A percentile compares a stretch with the other conserved stretches of the same genome.
Evolutionary conservation across 2,113 vertebrate genomes (phyloP).

Genomic region (Coregonus clupeaformis): DNA sequence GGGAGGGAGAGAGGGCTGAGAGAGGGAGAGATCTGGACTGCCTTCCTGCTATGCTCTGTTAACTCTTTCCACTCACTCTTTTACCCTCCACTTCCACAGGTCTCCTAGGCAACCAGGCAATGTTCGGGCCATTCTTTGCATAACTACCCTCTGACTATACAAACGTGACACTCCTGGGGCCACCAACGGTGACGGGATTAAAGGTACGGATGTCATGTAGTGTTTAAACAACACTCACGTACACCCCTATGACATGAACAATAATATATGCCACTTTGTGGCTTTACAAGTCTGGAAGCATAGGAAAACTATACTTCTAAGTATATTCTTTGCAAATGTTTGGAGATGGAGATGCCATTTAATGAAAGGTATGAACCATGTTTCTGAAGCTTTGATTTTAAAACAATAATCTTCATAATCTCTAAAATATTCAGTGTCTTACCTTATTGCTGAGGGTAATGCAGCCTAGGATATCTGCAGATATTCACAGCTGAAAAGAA

Average conservation of each 20-base stretch:
- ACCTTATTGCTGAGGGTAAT: conserved; percentile 60
- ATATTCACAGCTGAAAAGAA: conserved; percentile 64
- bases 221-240: background rate
- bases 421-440: conserved; percentile 25
- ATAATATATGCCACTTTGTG: no score
- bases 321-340: no score
- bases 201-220: background rate
- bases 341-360: no score
- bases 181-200: background rate
- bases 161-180: background rate
- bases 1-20: background rate
- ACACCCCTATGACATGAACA: no score
- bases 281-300: no score
- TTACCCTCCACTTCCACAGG: background rate
- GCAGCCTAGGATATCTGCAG: conserved; percentile 54
- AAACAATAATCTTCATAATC: no score
- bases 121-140: background rate
- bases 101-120: background rate
- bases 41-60: background rate
- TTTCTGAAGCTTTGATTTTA: background rate
- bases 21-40: background rate
- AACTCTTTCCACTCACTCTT: conserved; percentile 6
- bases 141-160: background rate
- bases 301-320: no score
- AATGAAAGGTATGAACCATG: background rate